Evolutionary conservation across 2,113 vertebrate genomes (phyloP).

Genomic region (Fulica atra): DNA sequence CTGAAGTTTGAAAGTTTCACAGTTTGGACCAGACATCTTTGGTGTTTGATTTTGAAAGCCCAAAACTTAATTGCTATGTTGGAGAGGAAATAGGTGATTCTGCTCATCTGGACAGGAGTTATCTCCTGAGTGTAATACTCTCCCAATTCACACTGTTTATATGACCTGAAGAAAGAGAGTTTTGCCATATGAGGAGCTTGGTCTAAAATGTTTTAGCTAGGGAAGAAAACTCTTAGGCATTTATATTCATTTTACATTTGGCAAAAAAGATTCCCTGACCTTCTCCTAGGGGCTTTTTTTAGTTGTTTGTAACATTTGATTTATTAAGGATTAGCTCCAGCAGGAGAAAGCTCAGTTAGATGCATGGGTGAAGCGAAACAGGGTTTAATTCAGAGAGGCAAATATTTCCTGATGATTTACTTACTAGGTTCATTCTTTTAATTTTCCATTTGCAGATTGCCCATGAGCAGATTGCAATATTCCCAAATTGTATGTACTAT

Average conservation of each 20-base stretch:
- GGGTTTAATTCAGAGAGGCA: conserved; percentile 18
- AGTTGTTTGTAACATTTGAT: conserved; percentile 40
- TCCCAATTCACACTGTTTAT: not conserved
- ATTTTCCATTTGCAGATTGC: conserved; percentile 54
- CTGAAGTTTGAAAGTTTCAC: not conserved
- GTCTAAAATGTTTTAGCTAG: conserved; percentile 1
- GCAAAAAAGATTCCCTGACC: not conserved
- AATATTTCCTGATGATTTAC: conserved; percentile 39
- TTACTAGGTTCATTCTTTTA: conserved; percentile 37
- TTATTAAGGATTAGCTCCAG: conserved; percentile 49
- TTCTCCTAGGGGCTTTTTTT: conserved; percentile 19
- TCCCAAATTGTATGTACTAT: conserved; percentile 18
- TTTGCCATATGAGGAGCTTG: not conserved
- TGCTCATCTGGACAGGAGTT: not conserved
- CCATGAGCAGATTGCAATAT: conserved; percentile 44
- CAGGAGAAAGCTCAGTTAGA: conserved; percentile 35
- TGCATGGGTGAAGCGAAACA: conserved; percentile 35
- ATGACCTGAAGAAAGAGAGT: not conserved
- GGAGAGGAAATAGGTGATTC: not conserved
- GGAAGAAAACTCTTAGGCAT: not conserved
- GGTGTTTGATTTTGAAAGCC: not conserved
- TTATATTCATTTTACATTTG: conserved; percentile 30
- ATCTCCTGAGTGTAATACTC: not conserved
- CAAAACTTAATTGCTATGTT: not conserved
- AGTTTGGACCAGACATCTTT: not conserved